These are phyloP conservation scores for Lepidurus apus DNA, from an alignment of 1,140 invertebrate genomes.

Conservation along the genomic window DNA sequence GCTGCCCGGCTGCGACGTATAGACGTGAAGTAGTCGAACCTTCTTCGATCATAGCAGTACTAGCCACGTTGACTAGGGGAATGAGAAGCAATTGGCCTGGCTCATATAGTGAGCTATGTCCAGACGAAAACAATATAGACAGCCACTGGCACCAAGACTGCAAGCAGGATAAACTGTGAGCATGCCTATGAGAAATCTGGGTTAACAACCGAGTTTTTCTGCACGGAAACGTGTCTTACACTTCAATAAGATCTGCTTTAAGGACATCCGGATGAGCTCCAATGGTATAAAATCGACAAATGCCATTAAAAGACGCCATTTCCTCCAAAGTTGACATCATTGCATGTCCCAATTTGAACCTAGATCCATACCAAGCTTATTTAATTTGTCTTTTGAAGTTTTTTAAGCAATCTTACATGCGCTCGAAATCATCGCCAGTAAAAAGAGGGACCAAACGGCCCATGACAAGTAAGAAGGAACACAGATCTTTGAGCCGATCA, in stretches of 20 bases:
- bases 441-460: conserved; percentile 56
- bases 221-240: conserved; percentile 44
- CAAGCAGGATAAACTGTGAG: conserved; percentile 59
- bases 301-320: conserved; percentile 45
- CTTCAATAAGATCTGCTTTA: conserved; percentile 49
- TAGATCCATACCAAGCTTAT: too few relatives aligned
- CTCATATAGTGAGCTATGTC: neutral
- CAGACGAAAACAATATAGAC: conserved; percentile 32
- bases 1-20: conserved; percentile 40
- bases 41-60: conserved; percentile 33
- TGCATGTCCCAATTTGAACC: conserved; percentile 41
- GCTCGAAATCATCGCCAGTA: conserved; percentile 47
- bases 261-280: conserved; percentile 46
- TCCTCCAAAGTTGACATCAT: conserved; percentile 46
- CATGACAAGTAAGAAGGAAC: conserved; percentile 56
- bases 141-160: conserved; percentile 63
- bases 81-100: conserved; percentile 3
- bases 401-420: conserved; percentile 25
- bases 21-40: conserved; percentile 37
- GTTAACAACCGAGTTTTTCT: conserved; percentile 28
- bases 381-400: too few relatives aligned
- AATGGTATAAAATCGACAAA: conserved; percentile 47
- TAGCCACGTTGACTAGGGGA: conserved; percentile 29
- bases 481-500: conserved; percentile 55
- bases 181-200: conserved; percentile 52